Conservation (phyloP, 37 sponge, comb jelly and placozoan species). For the Theonella swinhoei region DNA sequence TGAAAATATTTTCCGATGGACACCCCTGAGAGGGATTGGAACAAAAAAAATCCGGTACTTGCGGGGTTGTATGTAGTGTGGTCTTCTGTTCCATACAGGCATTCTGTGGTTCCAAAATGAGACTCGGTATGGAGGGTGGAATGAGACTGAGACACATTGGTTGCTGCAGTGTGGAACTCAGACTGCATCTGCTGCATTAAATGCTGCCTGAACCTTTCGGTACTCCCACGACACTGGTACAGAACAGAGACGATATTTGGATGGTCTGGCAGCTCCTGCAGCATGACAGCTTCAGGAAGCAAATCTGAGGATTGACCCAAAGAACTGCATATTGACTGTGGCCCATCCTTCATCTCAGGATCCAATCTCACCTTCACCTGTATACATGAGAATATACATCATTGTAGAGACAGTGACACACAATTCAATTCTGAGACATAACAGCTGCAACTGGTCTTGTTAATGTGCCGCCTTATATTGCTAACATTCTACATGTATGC, state of each 20-base stretch:
- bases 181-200: not conserved
- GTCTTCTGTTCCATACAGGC: not conserved
- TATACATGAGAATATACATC: too few relatives aligned
- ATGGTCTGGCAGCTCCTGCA: not conserved
- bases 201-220: not conserved
- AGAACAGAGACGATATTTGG: not conserved
- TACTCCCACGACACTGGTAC: not conserved
- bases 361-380: not conserved
- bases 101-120: not conserved
- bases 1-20: not conserved
- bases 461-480: too few relatives aligned
- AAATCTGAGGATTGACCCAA: not conserved
- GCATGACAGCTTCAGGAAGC: not conserved
- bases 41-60: not conserved
- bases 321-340: too few relatives aligned
- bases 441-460: too few relatives aligned
- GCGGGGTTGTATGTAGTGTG: not conserved
- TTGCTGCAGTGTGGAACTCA: not conserved
- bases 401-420: too few relatives aligned
- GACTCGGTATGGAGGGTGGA: not conserved
- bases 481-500: too few relatives aligned
- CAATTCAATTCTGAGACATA: too few relatives aligned
- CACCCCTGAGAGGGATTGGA: not conserved
- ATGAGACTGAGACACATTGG: not conserved
- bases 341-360: too few relatives aligned